Evolutionary conservation across 2,797 vertebrate species (phyloP).

Genomic region (Benthosema pterotum): DNA sequence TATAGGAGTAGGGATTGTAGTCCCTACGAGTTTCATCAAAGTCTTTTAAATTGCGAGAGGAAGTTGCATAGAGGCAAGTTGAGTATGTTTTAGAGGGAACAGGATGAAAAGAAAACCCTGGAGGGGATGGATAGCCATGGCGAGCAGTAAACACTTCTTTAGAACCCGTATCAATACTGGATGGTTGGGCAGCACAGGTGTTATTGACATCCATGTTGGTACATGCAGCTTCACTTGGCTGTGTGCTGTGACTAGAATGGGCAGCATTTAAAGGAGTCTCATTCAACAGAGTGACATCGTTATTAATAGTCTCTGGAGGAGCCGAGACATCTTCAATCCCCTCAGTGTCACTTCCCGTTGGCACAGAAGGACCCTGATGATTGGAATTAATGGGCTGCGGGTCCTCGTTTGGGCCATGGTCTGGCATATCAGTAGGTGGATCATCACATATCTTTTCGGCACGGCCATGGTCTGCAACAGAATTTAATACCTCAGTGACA

Average conservation of each 20-base stretch:
- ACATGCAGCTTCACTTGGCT: neutral
- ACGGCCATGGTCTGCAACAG: neutral
- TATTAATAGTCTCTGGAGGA: conserved; percentile 6
- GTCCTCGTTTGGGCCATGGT: conserved; percentile 22
- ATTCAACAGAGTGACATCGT: neutral
- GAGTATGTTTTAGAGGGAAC: neutral
- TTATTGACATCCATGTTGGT: neutral
- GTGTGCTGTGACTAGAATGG: neutral
- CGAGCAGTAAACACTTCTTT: neutral
- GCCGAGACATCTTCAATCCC: neutral
- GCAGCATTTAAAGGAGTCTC: neutral
- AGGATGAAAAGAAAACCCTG: neutral
- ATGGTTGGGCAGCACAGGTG: neutral
- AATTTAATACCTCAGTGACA: conserved; percentile 28
- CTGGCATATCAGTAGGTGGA: conserved; percentile 2
- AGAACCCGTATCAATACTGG: neutral
- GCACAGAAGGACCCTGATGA: neutral
- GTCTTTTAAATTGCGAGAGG: neutral
- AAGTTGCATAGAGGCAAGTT: neutral
- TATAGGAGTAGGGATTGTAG: conserved; percentile 2
- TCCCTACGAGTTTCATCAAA: neutral
- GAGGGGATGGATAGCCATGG: conserved; percentile 5
- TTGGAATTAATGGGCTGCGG: neutral
- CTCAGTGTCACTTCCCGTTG: neutral
- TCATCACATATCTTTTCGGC: neutral